A percentile compares a stretch with the other conserved stretches of the same genome.
Evolutionary conservation across 2,113 vertebrate genomes (phyloP).

Genomic region (Empidonax traillii): DNA sequence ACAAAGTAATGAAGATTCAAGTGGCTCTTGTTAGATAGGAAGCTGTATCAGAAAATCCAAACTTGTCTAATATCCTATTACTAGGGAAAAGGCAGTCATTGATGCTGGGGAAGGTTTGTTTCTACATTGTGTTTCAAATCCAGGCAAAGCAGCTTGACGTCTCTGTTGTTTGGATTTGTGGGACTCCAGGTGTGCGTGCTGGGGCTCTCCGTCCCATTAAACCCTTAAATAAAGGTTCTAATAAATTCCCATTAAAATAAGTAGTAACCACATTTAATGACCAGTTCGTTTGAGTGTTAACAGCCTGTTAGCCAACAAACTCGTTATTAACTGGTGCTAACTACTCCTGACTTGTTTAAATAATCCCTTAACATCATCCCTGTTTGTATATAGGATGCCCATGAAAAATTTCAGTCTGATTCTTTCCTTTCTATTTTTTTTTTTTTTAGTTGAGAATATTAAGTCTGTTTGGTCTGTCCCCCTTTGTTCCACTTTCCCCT

Average conservation of each 20-base stretch:
- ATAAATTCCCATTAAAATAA: conserved; percentile 77
- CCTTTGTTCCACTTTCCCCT: not conserved
- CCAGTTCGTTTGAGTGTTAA: conserved; percentile 80
- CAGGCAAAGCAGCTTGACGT: conserved; percentile 7
- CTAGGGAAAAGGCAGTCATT: conserved; percentile 15
- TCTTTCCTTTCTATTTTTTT: not conserved
- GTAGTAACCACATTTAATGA: conserved; percentile 78
- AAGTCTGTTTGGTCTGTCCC: not conserved
- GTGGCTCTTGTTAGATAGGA: conserved; percentile 71
- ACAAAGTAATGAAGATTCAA: conserved; percentile 77
- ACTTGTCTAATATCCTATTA: conserved; percentile 36
- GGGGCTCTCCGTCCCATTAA: conserved; percentile 54
- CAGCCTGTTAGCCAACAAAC: conserved; percentile 80
- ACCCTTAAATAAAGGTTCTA: conserved; percentile 67
- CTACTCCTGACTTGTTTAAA: conserved; percentile 69
- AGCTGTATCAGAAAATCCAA: conserved; percentile 58
- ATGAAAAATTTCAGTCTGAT: not conserved
- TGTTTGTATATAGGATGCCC: conserved; percentile 26
- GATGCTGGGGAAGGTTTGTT: conserved; percentile 21
- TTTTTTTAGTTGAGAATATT: not conserved
- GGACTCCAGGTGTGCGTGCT: conserved; percentile 48
- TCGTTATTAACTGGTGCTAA: conserved; percentile 79
- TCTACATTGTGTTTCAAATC: conserved; percentile 29
- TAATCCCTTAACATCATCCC: conserved; percentile 58
- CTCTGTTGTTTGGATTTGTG: conserved; percentile 23